Evolutionary conservation across 1,140 invertebrate species (phyloP), one percentile per base, ranked within the genome.

Genomic region (Trachymyrmex cornetzi): DNA sequence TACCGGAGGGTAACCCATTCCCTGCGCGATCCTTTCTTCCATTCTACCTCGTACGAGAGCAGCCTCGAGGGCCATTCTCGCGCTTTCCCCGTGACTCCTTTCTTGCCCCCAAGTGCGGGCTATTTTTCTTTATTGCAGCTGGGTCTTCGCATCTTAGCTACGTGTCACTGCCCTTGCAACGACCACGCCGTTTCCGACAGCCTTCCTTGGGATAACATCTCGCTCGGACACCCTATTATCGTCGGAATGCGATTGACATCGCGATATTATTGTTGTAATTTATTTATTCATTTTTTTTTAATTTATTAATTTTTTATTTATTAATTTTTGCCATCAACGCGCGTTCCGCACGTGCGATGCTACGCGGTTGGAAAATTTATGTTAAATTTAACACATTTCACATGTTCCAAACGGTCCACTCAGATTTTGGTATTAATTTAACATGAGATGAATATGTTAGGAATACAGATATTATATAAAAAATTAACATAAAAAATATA

Each of bases 121-220:
- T 90, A 88, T 90, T 91, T 90, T 85, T 87, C 86, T 86, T 90
- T 85, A 66, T 84, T 34, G 61, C 63, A 72, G 30, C 16, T 30
- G 30, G 63, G 61, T 27, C 55, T 89, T 85, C 82, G 84, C 84
- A 88, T 91, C 91, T 91, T 85, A 64, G 82, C 86, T 87, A 87
- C 88, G 88, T 91, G 91, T 91, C 90, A 91, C 82, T 91, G 88
- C 86, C 82, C 90, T 63, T 63, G 63, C 80, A 69, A 87, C 27
- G 50, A 44, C 55, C 24, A n/a, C 48, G 19, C 9, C 38, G 14
- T 34, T 44, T 38, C 44, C 69, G 63, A 79, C 79, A 72, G 85
- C 59, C 44, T 74, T 79, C 89, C 63, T 85, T 59, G 59, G 0
- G 69, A 53, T 55, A 74, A 53, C 63, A 27, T 19, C 30, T 55